A percentile compares a stretch with the other conserved stretches of the same genome.
These are phyloP conservation scores for Rhodinocichla rosea DNA, from an alignment of 2,113 vertebrate genomes.

Conservation along the genomic window DNA sequence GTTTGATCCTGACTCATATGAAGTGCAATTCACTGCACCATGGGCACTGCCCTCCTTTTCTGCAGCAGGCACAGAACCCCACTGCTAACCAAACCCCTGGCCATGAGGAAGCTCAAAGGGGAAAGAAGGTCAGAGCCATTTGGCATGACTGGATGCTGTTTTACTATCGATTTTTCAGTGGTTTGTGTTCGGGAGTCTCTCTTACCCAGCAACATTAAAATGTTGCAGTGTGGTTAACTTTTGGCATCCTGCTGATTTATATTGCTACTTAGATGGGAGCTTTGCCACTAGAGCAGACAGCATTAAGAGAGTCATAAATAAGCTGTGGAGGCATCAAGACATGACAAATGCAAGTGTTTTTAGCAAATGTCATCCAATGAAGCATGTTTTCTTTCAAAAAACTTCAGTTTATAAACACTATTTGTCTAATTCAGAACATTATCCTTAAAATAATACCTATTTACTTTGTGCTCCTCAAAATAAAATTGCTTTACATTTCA, in stretches of 20 bases:
- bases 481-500: conserved; percentile 10
- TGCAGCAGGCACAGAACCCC: neutral
- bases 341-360: neutral
- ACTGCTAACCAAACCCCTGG: neutral
- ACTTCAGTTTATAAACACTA: conserved; percentile 3
- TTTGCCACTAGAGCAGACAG: neutral
- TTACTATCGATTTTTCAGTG: neutral
- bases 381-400: conserved; percentile 40
- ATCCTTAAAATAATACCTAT: conserved; percentile 29
- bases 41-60: neutral
- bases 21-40: neutral
- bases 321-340: neutral
- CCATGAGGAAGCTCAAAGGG: neutral
- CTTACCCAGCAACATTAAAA: neutral
- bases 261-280: neutral
- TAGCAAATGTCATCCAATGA: neutral
- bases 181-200: neutral
- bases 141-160: neutral
- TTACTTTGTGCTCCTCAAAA: conserved; percentile 32
- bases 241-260: neutral
- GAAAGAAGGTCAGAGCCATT: neutral
- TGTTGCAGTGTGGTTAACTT: neutral
- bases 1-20: neutral
- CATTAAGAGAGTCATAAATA: conserved; percentile 4
- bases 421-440: conserved; percentile 6